A percentile compares a stretch with the other conserved stretches of the same genome.
Conservation (phyloP, 2,113 vertebrate species). For the Ancistrus triradiatus region DNA sequence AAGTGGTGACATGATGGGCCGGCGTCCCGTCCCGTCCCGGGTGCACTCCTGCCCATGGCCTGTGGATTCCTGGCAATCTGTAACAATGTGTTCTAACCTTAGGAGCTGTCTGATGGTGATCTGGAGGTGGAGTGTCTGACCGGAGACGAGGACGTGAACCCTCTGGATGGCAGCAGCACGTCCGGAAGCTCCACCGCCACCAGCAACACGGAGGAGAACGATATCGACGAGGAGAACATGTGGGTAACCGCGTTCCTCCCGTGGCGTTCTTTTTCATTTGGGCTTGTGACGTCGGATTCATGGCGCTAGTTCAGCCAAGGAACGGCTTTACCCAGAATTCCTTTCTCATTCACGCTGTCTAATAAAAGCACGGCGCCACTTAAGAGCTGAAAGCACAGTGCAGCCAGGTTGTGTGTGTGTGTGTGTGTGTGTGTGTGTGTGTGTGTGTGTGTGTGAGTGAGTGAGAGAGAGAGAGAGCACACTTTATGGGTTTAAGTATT, state of each 20-base stretch:
- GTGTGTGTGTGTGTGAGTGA: neutral
- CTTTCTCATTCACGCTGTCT: slow-evolving; percentile 14
- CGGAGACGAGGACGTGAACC: slow-evolving; percentile 91
- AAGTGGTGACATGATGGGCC: no score
- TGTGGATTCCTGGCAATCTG: no score
- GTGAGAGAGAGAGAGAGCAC: no score
- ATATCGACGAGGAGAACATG: slow-evolving; percentile 98
- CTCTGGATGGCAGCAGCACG: slow-evolving; percentile 91
- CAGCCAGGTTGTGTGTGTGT: slow-evolving; percentile 8
- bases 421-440: slow-evolving; percentile 13
- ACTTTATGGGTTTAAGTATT: slow-evolving; percentile 15
- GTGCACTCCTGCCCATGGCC: no score
- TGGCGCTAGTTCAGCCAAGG: slow-evolving; percentile 7
- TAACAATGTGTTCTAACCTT: no score
- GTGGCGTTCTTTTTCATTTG: no score
- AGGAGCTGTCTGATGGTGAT: slow-evolving; percentile 93
- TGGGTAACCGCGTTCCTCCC: slow-evolving; percentile 61
- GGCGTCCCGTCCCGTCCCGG: no score
- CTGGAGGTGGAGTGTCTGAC: slow-evolving; percentile 88
- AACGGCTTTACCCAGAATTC: slow-evolving; percentile 16
- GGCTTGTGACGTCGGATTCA: neutral
- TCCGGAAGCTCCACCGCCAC: slow-evolving; percentile 96
- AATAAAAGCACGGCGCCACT: slow-evolving; percentile 23
- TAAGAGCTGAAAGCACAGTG: slow-evolving; percentile 4
- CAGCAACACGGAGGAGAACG: slow-evolving; percentile 97